Evolutionary conservation across 2,113 vertebrate species (phyloP).

Genomic region (Bos taurus): ARS-UCD2.0 NC_037337.1:36098001-36098500

Average conservation of each 20-base stretch:
- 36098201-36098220: neutral
- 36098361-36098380: neutral
- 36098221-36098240: neutral
- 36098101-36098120: neutral
- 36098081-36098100: neutral
- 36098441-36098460: neutral
- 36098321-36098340: neutral
- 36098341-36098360: neutral
- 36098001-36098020: neutral
- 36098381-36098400: neutral
- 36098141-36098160: neutral
- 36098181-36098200: neutral
- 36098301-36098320: neutral
- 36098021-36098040: neutral
- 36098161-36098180: neutral
- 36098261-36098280: neutral
- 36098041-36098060: neutral
- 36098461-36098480: neutral
- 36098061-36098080: neutral
- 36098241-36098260: neutral
- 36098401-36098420: neutral
- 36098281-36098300: neutral
- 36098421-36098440: neutral
- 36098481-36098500: neutral
- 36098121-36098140: neutral